phyloP scores from a whole-genome alignment of 2,113 vertebrate genomes.

The Nothobranchius kuhntae region DNA sequence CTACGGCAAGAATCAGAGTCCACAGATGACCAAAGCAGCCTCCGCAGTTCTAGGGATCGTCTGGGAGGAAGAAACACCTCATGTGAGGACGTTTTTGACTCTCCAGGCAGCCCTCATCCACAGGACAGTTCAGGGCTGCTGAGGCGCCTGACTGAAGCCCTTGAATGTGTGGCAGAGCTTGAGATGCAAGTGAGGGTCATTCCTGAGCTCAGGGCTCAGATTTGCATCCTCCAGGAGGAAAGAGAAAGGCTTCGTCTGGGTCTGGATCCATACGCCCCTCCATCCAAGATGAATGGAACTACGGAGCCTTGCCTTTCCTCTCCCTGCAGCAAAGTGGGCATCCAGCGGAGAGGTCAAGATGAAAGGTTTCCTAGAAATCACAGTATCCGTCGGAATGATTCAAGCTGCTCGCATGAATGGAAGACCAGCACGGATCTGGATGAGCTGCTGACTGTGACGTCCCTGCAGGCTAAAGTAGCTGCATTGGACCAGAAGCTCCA shows the following conservation, averaged over 20 bases:
- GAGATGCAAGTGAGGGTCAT: constrained; percentile 70
- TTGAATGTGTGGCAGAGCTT: constrained; percentile 74
- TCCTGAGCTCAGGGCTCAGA: constrained; percentile 76
- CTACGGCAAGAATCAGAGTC: constrained; percentile 73
- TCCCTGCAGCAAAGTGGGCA: constrained; percentile 29
- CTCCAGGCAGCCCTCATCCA: constrained; percentile 24
- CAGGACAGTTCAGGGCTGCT: constrained; percentile 55
- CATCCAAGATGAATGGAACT: constrained; percentile 48
- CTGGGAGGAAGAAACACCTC: constrained; percentile 48
- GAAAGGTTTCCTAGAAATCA: constrained; percentile 40
- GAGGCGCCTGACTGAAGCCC: constrained; percentile 68
- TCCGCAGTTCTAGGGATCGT: constrained; percentile 51
- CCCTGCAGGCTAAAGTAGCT: constrained; percentile 82
- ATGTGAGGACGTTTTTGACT: constrained; percentile 60
- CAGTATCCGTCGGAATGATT: background rate
- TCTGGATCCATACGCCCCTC: constrained; percentile 45
- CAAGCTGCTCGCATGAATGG: constrained; percentile 61
- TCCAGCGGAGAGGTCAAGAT: constrained; percentile 42
- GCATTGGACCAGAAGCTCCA: constrained; percentile 84
- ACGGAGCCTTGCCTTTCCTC: constrained; percentile 11
- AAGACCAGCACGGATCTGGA: constrained; percentile 71
- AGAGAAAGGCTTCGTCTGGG: constrained; percentile 57
- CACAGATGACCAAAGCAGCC: constrained; percentile 64
- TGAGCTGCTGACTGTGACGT: constrained; percentile 61
- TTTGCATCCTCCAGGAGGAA: constrained; percentile 74